Percentiles rank a stretch among this genome's conserved stretches.
phyloP scores from a whole-genome alignment of 2,113 vertebrate species.

The Onychostruthus taczanowskii region DNA sequence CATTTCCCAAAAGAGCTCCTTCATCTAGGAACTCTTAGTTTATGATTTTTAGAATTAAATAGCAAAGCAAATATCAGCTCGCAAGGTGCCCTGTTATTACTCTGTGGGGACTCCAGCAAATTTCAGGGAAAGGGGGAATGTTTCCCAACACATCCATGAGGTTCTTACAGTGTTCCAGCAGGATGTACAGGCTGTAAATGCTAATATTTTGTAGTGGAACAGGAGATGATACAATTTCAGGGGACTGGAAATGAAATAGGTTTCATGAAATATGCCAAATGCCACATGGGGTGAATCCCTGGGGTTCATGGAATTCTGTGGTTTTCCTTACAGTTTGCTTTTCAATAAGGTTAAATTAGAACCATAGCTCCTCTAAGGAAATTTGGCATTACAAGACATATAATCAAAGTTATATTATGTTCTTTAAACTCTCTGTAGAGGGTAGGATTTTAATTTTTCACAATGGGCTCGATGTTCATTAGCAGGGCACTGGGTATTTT shows the following conservation, averaged over 20 bases:
- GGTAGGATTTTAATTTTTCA: not conserved
- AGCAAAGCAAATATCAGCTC: not conserved
- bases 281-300: not conserved
- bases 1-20: not conserved
- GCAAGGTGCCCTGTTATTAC: not conserved
- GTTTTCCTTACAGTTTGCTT: slow-evolving; percentile 7
- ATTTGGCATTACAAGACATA: not conserved
- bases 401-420: not conserved
- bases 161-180: not conserved
- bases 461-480: not conserved
- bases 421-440: not conserved
- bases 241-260: not conserved
- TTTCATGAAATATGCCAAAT: not conserved
- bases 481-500: not conserved
- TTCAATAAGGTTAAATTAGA: slow-evolving; percentile 26
- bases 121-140: not conserved
- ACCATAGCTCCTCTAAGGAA: not conserved
- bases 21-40: not conserved
- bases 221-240: not conserved
- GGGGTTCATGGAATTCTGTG: slow-evolving; percentile 4
- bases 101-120: not conserved
- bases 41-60: not conserved
- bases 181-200: not conserved
- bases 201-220: not conserved
- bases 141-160: not conserved